Evolutionary conservation across 2,797 vertebrate species (phyloP).

Genomic region (Epinephelus coioides): DNA sequence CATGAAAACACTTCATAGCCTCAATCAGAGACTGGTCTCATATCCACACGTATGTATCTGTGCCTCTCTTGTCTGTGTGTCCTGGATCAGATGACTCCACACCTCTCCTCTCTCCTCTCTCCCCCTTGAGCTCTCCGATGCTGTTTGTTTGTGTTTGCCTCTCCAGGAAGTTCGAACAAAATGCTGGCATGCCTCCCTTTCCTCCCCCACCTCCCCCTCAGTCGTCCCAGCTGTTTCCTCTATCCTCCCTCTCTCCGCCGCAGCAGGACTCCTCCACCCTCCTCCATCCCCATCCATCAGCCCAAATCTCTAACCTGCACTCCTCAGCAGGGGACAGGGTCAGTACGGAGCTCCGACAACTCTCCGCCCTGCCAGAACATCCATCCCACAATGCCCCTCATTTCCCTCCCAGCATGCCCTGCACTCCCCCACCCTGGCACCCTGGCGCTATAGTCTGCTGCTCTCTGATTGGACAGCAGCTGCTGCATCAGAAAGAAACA

Average conservation of each 20-base stretch:
- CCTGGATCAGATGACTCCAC: constrained; percentile 21
- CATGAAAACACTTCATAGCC: not conserved
- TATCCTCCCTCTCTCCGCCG: constrained; percentile 68
- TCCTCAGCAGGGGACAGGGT: constrained; percentile 69
- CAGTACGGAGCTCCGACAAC: constrained; percentile 56
- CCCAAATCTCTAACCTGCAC: constrained; percentile 68
- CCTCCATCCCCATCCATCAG: constrained; percentile 71
- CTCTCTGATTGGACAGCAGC: constrained; percentile 52
- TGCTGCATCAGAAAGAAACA: constrained; percentile 33
- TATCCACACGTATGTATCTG: not conserved
- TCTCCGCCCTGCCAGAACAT: constrained; percentile 74
- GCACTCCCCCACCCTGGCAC: constrained; percentile 60
- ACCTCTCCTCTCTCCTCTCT: constrained; percentile 16
- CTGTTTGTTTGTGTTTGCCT: constrained; percentile 80
- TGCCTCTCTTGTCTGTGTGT: not conserved
- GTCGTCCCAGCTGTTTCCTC: constrained; percentile 81
- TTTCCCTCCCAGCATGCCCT: constrained; percentile 77
- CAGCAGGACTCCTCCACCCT: constrained; percentile 63
- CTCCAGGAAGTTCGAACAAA: constrained; percentile 80
- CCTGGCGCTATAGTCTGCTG: constrained; percentile 55
- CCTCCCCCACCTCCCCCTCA: constrained; percentile 61
- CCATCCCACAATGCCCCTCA: constrained; percentile 76
- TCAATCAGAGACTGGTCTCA: not conserved
- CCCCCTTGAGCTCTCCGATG: constrained; percentile 50
- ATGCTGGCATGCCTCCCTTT: constrained; percentile 69